A percentile compares a stretch with the other conserved stretches of the same genome.
Conservation (phyloP, 2,113 vertebrate species). For the Thamnaconus septentrionalis region DNA sequence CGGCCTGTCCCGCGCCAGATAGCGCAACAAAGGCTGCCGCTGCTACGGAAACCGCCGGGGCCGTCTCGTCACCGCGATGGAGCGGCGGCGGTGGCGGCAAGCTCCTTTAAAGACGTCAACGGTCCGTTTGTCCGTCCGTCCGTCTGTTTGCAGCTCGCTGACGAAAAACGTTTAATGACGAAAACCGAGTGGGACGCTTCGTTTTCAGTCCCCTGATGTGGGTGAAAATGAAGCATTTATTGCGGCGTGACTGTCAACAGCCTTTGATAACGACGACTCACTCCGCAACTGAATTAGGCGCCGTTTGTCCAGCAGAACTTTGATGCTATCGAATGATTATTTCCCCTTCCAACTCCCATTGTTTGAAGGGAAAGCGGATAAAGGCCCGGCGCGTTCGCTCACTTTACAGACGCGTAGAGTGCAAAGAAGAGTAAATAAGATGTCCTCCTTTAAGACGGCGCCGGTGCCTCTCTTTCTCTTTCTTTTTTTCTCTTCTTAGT, state of each 20-base stretch:
- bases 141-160: too few species aligned
- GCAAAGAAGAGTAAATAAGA: slow-evolving; percentile 62
- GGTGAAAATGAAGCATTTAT: too few species aligned
- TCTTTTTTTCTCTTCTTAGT: slow-evolving; percentile 33
- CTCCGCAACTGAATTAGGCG: slow-evolving; percentile 22
- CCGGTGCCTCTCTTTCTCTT: slow-evolving; percentile 50
- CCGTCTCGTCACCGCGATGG: slow-evolving; percentile 42
- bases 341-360: slow-evolving; percentile 29
- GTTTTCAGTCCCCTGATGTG: too few species aligned
- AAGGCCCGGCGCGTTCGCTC: slow-evolving; percentile 2
- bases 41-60: slow-evolving; percentile 62
- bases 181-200: not conserved
- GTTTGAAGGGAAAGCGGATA: slow-evolving; percentile 21
- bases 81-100: not conserved
- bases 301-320: slow-evolving; percentile 31
- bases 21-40: slow-evolving; percentile 69
- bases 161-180: not conserved
- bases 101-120: not conserved
- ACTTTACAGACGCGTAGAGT: slow-evolving; percentile 19
- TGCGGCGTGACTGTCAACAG: not conserved
- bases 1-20: slow-evolving; percentile 72
- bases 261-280: slow-evolving; percentile 22
- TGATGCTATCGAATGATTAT: slow-evolving; percentile 43
- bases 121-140: not conserved
- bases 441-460: slow-evolving; percentile 69